These are phyloP conservation scores for Theristicus caerulescens DNA, from an alignment of 2,113 vertebrate species.

Conservation along the genomic window DNA sequence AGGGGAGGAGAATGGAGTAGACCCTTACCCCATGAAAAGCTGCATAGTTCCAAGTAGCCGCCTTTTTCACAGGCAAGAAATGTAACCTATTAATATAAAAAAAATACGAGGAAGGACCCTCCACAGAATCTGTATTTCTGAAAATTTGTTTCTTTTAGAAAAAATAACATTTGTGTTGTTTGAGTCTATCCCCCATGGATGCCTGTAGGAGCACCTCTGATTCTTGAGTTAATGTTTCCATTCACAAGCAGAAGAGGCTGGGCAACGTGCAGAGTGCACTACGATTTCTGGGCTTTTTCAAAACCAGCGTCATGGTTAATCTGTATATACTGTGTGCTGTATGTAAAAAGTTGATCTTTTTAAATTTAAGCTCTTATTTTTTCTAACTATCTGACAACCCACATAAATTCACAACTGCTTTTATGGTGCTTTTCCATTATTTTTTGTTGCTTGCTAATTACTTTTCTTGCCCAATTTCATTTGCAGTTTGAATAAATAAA, in stretches of 20 bases:
- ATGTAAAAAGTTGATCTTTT: conserved; percentile 50
- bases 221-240: background rate
- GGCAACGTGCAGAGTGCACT: background rate
- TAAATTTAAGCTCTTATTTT: conserved; percentile 71
- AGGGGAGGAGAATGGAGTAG: background rate
- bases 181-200: background rate
- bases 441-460: conserved; percentile 81
- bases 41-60: background rate
- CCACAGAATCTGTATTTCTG: background rate
- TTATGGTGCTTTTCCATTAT: conserved; percentile 77
- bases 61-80: background rate
- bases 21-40: background rate
- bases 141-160: background rate
- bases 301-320: conserved; percentile 5
- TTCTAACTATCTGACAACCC: conserved; percentile 72
- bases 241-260: background rate
- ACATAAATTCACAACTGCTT: conserved; percentile 72
- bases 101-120: background rate
- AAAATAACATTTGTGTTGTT: background rate
- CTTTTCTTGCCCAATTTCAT: conserved; percentile 79
- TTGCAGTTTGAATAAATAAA: conserved; percentile 84
- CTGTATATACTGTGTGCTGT: background rate
- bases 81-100: background rate
- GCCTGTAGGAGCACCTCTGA: background rate
- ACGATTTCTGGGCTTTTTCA: background rate